Base-by-base conservation (phyloP, 1,140 invertebrate species). In the Zaprionus kolodkinae region DNA sequence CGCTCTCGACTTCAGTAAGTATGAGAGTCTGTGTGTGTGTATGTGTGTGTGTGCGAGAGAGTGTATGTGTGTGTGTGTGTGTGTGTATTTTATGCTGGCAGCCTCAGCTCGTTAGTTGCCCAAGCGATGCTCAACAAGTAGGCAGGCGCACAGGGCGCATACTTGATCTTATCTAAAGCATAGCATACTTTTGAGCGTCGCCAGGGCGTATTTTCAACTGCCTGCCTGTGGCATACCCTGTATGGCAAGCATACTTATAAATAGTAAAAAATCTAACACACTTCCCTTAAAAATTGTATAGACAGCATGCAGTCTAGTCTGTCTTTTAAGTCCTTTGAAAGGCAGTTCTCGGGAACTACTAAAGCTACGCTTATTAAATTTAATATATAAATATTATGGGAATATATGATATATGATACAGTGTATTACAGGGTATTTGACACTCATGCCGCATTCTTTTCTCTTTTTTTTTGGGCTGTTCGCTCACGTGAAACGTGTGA, bases 101-200 rank as follows among this genome's bases (percentile, higher is more conserved):
- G 61, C 59, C 67, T 45, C 45, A 50, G 50, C 64, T 66, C 63
- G 63, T 56, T 56, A 66, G 63, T 66, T 66, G 50, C 36, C 59
- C 59, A 35, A 15, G 62, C 27, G 59, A 48, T 61, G 71, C 63
- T 79, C 79, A 86, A 86, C 68, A 86, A 86, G 82, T 86, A 75
- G 72, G 43, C 63, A 65, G 54, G n/a, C 59, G 17, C 62, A 73
- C 64, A 9, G 56, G 48, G 73, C 60, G 52, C 45, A 65, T 52
- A 71, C 59, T 81, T 81, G 77, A 86, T 86, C 72, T 57, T 73
- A 85, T 79, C 66, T 67, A 43, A 79, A 62, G 52, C 52, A 36
- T 56, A 71, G 52, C 66, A 73, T 79, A 74, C 62, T 64, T 64
- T 54, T 15, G 35, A 2, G 48, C 62, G 63, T n/a, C 25, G 10